phyloP scores from a whole-genome alignment of 2,113 vertebrate species.

The Scolopax mira region DNA sequence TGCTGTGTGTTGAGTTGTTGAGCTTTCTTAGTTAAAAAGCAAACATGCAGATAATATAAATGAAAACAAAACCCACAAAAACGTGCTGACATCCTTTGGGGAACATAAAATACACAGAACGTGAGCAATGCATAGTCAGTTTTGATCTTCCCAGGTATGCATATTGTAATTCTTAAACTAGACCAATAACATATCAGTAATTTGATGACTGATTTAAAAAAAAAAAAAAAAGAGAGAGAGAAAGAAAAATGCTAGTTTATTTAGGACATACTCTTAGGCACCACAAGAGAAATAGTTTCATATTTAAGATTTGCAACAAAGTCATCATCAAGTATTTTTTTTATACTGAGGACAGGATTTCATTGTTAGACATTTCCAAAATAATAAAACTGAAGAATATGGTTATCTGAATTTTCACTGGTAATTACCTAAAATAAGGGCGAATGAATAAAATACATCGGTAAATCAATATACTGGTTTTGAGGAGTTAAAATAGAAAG shows the following conservation, averaged over 20 bases:
- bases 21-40: not conserved
- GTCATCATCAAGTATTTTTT: not conserved
- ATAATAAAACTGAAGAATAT: not conserved
- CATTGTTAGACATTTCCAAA: not conserved
- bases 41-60: not conserved
- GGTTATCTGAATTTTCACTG: not conserved
- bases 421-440: not conserved
- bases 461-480: not conserved
- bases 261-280: not conserved
- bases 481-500: not conserved
- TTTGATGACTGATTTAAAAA: not conserved
- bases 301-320: not conserved
- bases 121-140: not conserved
- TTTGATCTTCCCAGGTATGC: not conserved
- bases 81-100: not conserved
- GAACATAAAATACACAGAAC: not conserved
- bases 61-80: not conserved
- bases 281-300: not conserved
- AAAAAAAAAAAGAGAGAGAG: not conserved
- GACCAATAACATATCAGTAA: not conserved
- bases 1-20: not conserved
- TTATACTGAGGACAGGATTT: not conserved
- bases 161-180: not conserved
- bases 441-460: not conserved
- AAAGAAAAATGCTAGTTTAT: accelerated